Conservation (phyloP, 2,888 invertebrate species). For the Netelia melanura region DNA sequence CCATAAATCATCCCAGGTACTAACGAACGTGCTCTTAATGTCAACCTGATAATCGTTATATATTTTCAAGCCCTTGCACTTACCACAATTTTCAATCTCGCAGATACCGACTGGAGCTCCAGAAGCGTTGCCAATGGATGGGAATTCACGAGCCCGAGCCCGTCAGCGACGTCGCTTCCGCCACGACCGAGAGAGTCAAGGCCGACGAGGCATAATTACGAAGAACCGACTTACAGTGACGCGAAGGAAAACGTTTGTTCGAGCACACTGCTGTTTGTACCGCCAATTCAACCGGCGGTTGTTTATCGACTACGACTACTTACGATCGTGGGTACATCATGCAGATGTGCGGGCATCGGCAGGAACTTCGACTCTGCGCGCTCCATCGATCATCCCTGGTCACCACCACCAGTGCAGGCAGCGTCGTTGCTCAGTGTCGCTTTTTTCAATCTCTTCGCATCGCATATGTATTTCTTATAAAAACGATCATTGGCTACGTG, state of each 20-base stretch:
- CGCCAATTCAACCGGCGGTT: neutral
- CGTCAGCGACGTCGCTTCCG: slow-evolving; percentile 74
- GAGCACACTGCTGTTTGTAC: neutral
- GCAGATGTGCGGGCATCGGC: slow-evolving; percentile 36
- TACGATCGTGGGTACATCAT: slow-evolving; percentile 15
- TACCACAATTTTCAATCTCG: neutral
- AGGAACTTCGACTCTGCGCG: slow-evolving; percentile 33
- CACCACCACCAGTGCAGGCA: slow-evolving; percentile 58
- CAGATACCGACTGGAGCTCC: slow-evolving; percentile 89
- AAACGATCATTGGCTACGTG: slow-evolving; percentile 47
- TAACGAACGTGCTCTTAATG: neutral
- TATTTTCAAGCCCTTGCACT: neutral
- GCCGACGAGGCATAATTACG: slow-evolving; percentile 79
- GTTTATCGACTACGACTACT: neutral
- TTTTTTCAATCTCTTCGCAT: slow-evolving; percentile 3
- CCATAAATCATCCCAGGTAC: slow-evolving; percentile 95
- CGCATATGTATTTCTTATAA: slow-evolving; percentile 1
- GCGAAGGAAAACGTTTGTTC: neutral
- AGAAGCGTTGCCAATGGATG: slow-evolving; percentile 92
- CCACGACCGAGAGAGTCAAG: slow-evolving; percentile 80
- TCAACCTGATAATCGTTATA: neutral
- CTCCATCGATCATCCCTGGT: slow-evolving; percentile 52
- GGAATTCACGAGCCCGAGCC: slow-evolving; percentile 85
- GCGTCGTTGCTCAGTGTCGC: neutral
- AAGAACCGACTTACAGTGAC: neutral